phyloP scores from a whole-genome alignment of 2,888 invertebrate genomes.

The Leptopterna dolabrata region DNA sequence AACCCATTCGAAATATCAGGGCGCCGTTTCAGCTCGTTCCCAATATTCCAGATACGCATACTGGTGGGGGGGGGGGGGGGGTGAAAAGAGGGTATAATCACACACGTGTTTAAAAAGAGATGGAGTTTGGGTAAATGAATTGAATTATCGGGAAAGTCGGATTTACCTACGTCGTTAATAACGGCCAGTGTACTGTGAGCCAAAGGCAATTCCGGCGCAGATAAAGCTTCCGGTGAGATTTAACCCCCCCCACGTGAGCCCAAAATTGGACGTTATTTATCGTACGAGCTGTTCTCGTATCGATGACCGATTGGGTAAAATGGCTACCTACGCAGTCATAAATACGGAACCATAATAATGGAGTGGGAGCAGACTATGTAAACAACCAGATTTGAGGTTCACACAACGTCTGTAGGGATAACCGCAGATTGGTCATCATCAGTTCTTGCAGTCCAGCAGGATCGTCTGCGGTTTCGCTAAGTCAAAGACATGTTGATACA shows the following conservation, averaged over 20 bases:
- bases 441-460: too few relatives aligned
- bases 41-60: not conserved
- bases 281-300: not conserved
- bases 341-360: not conserved
- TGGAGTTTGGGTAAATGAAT: not conserved
- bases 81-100: not conserved
- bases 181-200: not conserved
- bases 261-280: not conserved
- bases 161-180: not conserved
- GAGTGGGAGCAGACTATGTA: not conserved
- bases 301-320: not conserved
- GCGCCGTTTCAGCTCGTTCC: not conserved
- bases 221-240: not conserved
- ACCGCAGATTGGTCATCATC: too few relatives aligned
- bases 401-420: too few relatives aligned
- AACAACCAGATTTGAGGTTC: not conserved
- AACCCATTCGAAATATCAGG: not conserved
- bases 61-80: too few relatives aligned
- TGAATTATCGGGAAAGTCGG: not conserved
- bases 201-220: not conserved
- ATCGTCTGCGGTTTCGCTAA: too few relatives aligned
- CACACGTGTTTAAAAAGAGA: not conserved
- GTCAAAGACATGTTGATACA: too few relatives aligned
- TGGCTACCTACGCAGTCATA: not conserved
- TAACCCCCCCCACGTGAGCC: not conserved